Percentiles rank a stretch among this genome's conserved stretches.
Conservation (phyloP, 2,113 vertebrate species). For the Chiloscyllium plagiosum region DNA sequence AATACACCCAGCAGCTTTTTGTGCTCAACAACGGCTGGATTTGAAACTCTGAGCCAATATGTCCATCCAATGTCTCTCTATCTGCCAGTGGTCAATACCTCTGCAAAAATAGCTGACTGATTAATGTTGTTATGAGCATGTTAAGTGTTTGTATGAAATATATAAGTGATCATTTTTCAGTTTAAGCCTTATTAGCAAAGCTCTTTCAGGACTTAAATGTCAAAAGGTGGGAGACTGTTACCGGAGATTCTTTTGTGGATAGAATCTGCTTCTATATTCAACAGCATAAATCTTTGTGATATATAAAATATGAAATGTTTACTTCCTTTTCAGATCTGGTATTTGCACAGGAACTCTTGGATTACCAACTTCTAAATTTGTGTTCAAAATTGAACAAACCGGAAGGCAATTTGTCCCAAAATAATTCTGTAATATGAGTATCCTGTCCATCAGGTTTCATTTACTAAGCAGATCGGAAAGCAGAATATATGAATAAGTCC, state of each 20-base stretch:
- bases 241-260: not conserved
- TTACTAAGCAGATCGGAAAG: not conserved
- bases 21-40: not conserved
- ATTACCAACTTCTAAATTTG: conserved; percentile 35
- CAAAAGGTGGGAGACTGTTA: not conserved
- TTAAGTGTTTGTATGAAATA: not conserved
- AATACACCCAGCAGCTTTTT: not conserved
- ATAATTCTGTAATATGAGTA: conserved; percentile 18
- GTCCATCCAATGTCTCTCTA: not conserved
- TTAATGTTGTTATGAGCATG: not conserved
- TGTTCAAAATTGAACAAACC: conserved; percentile 28
- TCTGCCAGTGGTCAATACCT: not conserved
- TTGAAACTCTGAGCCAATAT: not conserved
- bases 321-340: conserved; percentile 24
- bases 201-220: not conserved
- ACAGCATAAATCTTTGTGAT: not conserved
- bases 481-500: not conserved
- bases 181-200: not conserved
- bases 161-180: not conserved
- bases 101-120: not conserved
- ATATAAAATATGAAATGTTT: conserved; percentile 37
- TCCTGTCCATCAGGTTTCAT: not conserved
- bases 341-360: conserved; percentile 34
- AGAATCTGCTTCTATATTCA: not conserved
- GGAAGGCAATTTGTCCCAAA: conserved; percentile 34